Evolutionary conservation across 1,140 invertebrate species (phyloP).

Genomic region (Tetragonula clypearis): DNA sequence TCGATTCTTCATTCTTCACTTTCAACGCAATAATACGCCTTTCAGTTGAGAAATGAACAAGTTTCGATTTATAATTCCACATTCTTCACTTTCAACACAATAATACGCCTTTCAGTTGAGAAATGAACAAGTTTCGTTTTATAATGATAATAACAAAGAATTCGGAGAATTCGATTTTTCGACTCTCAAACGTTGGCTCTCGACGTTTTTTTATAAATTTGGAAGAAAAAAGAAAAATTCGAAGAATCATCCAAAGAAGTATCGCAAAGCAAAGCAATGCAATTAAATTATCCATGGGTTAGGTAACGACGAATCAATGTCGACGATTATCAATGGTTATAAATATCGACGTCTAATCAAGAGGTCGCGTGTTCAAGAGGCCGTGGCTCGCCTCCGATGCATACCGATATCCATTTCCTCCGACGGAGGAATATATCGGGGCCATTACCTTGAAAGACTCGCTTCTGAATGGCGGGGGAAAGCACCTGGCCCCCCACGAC

Average conservation of each 20-base stretch:
- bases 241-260: not conserved
- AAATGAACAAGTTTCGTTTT: too few relatives aligned
- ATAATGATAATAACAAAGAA: not conserved
- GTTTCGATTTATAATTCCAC: too few relatives aligned
- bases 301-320: not conserved
- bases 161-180: not conserved
- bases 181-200: too few relatives aligned
- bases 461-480: slow-evolving; percentile 2
- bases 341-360: not conserved
- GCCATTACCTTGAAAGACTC: slow-evolving; percentile 25
- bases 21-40: too few relatives aligned
- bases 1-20: too few relatives aligned
- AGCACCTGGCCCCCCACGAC: not conserved
- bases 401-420: not conserved
- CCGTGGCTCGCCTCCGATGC: not conserved
- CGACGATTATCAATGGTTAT: not conserved
- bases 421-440: too few relatives aligned
- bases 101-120: too few relatives aligned
- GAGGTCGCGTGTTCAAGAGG: not conserved
- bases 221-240: not conserved
- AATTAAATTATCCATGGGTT: not conserved
- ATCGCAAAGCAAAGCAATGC: not conserved
- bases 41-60: too few relatives aligned
- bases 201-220: not conserved
- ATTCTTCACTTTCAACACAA: too few relatives aligned